Conservation (phyloP, 92 coral and sea anemone genomes). For the Epizoanthus stellaris region DNA sequence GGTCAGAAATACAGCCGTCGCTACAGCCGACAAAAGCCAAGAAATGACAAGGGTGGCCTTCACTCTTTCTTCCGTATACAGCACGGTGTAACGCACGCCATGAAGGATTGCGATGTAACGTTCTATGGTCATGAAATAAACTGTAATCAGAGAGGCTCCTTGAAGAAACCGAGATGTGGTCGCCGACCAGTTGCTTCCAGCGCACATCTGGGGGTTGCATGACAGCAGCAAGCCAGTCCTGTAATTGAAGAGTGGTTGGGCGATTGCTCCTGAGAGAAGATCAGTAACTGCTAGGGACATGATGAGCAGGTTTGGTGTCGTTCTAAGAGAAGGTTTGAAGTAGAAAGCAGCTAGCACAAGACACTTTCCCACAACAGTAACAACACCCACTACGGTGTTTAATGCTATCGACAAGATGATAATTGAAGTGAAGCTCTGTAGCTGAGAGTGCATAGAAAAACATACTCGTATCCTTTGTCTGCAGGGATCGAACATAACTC, state of each 20-base stretch:
- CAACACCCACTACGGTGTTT: background rate
- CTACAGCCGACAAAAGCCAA: background rate
- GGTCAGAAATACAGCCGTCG: background rate
- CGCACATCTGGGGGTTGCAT: background rate
- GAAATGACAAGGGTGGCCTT: background rate
- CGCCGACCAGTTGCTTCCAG: background rate
- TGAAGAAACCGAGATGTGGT: background rate
- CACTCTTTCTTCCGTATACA: background rate
- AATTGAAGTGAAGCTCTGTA: background rate
- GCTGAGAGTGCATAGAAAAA: background rate
- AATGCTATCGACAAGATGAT: background rate
- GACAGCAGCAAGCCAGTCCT: background rate
- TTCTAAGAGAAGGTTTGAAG: background rate
- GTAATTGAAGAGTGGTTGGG: background rate
- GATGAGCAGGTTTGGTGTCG: background rate
- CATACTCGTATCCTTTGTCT: background rate
- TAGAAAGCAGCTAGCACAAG: background rate
- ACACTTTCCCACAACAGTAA: background rate
- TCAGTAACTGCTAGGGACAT: background rate
- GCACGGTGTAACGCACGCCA: background rate
- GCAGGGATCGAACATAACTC: background rate
- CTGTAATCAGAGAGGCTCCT: background rate
- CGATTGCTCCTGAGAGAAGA: background rate
- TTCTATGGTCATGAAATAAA: background rate
- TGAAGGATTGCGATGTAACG: background rate